Evolutionary conservation across 2,113 vertebrate genomes (phyloP).

Genomic region (Electrona antarctica): DNA sequence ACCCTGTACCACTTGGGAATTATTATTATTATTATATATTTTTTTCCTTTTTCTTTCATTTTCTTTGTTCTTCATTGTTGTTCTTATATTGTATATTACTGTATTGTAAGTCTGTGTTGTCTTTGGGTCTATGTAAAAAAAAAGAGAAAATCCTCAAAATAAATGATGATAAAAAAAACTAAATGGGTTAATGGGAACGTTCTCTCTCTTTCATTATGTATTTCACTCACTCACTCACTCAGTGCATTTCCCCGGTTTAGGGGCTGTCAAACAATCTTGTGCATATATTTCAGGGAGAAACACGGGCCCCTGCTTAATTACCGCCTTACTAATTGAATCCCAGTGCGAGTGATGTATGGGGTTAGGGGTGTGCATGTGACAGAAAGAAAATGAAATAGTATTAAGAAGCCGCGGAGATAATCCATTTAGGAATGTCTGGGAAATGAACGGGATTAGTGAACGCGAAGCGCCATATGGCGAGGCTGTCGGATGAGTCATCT

Average conservation of each 20-base stretch:
- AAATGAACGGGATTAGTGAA: slow-evolving; percentile 52
- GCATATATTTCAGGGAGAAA: slow-evolving; percentile 49
- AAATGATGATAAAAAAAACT: too few relatives aligned
- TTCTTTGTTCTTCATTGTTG: too few relatives aligned
- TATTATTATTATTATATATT: too few relatives aligned
- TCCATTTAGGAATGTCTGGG: slow-evolving; percentile 64
- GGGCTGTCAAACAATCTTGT: slow-evolving; percentile 31
- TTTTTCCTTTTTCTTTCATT: too few relatives aligned
- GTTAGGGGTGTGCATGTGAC: slow-evolving; percentile 39
- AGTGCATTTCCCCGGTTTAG: background rate
- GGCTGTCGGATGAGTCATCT: slow-evolving; percentile 37
- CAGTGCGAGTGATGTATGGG: slow-evolving; percentile 58
- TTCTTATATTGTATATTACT: too few relatives aligned
- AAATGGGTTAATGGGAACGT: background rate
- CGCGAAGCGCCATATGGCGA: slow-evolving; percentile 26
- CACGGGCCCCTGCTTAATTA: slow-evolving; percentile 61
- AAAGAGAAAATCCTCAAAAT: too few relatives aligned
- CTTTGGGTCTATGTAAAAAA: too few relatives aligned
- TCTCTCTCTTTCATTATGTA: background rate
- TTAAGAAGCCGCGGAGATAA: slow-evolving; percentile 61
- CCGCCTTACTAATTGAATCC: slow-evolving; percentile 63
- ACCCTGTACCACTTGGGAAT: too few relatives aligned
- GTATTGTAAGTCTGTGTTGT: too few relatives aligned
- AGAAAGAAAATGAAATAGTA: slow-evolving; percentile 65
- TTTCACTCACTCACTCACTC: too few relatives aligned